Evolutionary conservation across 2,113 vertebrate genomes (phyloP), one percentile per base, ranked within the genome.

Genomic region (Hemichromis elongatus): DNA sequence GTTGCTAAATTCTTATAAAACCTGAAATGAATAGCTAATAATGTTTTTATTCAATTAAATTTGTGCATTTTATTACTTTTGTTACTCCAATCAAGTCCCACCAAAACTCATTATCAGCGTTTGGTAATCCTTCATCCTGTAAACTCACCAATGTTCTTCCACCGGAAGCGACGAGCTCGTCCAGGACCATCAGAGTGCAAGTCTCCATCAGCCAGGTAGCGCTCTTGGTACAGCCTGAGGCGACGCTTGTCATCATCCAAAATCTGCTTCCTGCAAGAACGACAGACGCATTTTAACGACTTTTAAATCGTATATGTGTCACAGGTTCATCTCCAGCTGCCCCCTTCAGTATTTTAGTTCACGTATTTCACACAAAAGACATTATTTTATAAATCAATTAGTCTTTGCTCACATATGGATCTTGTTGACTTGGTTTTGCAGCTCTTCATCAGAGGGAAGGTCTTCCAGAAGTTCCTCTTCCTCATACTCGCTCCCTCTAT

Each of bases 141-240:
- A 2, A 35, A 78, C 89, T 73, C 90, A 99, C 98, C 97, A 18
- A 98, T 97, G 81, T 98, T 97, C 84, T 97, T 99, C 99, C 99
- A 99, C 52, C 97, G 96, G 95, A 99, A 99, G 56, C 93, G 97
- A 6, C 99, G 97, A 54, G 89, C 97, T 54, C 99, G 96, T 6
- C 99, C 98, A 0, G 99, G 98, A 1, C 98, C 98, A 0, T 99
- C 98, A 0, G 97, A 98, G 87, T 99, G 98, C 59, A 99, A 95
- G 92, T 99, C 99, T 0, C 99, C 99, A 3, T 99, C 98, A 2
- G 96, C 94, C 14, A 99, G 97, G 92, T 98, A 99, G 2, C 95
- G 89, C 93, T 99, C 99, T 92, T 99, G 98, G 93, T 97, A 99
- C 2, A 99, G 87, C 75, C 98, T 96, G 3, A 99, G 93, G 21